phyloP scores from a whole-genome alignment of 2,888 invertebrate species.

The Calliphora vomitoria region DNA sequence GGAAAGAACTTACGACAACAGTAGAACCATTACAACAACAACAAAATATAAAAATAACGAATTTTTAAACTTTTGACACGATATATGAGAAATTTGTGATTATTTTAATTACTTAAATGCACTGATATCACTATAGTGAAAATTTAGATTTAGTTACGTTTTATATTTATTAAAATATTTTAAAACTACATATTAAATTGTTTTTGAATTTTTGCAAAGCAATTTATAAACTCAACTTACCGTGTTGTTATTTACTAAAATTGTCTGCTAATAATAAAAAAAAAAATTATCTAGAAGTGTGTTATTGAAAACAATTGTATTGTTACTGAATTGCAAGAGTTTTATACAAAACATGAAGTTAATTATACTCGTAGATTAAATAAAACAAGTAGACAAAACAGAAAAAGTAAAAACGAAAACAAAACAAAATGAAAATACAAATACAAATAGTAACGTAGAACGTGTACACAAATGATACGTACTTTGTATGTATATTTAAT shows the following conservation, averaged over 20 bases:
- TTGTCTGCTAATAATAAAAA: neutral
- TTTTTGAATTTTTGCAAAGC: neutral
- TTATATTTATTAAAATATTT: no score
- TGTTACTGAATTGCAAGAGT: conserved; percentile 50
- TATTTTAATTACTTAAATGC: no score
- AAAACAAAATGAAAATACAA: conserved; percentile 48
- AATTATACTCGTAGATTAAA: conserved; percentile 50
- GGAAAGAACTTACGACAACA: no score
- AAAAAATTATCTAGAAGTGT: conserved; percentile 49
- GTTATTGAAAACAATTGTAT: conserved; percentile 52
- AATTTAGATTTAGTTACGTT: no score
- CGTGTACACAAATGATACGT: conserved; percentile 65
- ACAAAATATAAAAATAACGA: no score
- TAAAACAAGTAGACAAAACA: conserved; percentile 34
- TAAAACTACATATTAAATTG: no score
- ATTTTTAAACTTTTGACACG: no score
- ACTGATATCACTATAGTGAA: no score
- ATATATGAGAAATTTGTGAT: no score
- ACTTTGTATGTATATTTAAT: conserved; percentile 38
- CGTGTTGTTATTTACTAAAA: conserved; percentile 1
- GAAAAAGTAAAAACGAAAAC: conserved; percentile 37
- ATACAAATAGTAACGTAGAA: conserved; percentile 57
- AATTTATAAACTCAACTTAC: conserved; percentile 6
- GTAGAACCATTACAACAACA: no score
- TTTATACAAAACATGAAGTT: conserved; percentile 50